Evolutionary conservation across 2,113 vertebrate species (phyloP).

Genomic region (Candoia aspera): DNA sequence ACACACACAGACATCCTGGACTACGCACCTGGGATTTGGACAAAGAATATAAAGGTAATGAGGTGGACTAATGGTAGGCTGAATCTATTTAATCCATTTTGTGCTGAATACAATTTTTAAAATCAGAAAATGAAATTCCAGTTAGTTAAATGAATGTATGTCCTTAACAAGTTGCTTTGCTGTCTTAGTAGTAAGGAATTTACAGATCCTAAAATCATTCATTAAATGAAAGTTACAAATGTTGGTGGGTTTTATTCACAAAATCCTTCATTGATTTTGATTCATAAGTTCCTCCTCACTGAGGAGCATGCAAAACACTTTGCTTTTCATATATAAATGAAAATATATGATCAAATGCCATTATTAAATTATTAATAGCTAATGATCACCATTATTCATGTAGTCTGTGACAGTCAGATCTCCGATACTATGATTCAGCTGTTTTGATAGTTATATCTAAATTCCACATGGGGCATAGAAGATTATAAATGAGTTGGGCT

Average conservation of each 20-base stretch:
- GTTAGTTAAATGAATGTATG: not conserved
- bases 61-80: not conserved
- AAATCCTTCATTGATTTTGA: not conserved
- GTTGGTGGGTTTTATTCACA: not conserved
- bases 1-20: not conserved
- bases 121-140: not conserved
- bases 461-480: constrained; percentile 27
- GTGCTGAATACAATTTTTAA: not conserved
- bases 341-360: not conserved
- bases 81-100: not conserved
- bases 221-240: no score
- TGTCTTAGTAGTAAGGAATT: no score
- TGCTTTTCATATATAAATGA: no score
- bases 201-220: no score
- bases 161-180: no score
- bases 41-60: not conserved
- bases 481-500: not conserved
- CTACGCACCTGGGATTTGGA: not conserved
- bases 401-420: not conserved
- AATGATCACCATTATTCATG: not conserved
- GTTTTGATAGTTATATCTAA: constrained; percentile 16
- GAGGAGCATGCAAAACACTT: not conserved
- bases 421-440: not conserved
- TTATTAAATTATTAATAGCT: constrained; percentile 1
- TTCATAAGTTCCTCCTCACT: not conserved